phyloP scores from a whole-genome alignment of 2,113 vertebrate species.

The Pachycephala philippinensis region DNA sequence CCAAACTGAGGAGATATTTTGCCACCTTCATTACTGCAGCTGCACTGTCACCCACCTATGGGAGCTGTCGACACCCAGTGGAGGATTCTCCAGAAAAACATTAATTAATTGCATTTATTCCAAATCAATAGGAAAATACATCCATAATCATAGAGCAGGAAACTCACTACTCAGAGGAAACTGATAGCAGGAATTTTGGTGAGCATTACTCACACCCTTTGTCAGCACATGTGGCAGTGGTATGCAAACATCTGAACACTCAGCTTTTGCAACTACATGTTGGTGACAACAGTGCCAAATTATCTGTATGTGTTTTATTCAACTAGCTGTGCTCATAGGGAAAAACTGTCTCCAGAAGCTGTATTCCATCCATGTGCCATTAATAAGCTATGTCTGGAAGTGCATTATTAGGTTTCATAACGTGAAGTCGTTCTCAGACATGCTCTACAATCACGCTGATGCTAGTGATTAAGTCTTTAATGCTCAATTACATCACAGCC shows the following conservation, averaged over 20 bases:
- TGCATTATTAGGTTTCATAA: background rate
- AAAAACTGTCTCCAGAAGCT: background rate
- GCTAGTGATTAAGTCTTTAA: background rate
- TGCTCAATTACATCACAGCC: background rate
- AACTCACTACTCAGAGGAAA: background rate
- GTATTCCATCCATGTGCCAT: background rate
- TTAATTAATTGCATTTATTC: background rate
- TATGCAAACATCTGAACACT: background rate
- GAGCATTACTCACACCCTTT: background rate
- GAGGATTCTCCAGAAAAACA: background rate
- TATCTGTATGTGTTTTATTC: background rate
- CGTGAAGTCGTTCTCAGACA: background rate
- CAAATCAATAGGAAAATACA: background rate
- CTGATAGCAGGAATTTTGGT: background rate
- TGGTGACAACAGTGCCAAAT: background rate
- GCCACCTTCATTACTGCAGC: background rate
- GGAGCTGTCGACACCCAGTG: background rate
- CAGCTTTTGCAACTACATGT: background rate
- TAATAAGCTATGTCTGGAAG: background rate
- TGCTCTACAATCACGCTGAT: background rate
- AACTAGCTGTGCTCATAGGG: background rate
- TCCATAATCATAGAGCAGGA: background rate
- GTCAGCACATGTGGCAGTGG: rapidly evolving
- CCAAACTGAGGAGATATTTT: background rate
- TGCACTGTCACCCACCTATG: background rate